Percentiles rank a stretch among this genome's conserved stretches.
Conservation (phyloP, 1,140 invertebrate genomes). For the Lucilia cuprina region DNA sequence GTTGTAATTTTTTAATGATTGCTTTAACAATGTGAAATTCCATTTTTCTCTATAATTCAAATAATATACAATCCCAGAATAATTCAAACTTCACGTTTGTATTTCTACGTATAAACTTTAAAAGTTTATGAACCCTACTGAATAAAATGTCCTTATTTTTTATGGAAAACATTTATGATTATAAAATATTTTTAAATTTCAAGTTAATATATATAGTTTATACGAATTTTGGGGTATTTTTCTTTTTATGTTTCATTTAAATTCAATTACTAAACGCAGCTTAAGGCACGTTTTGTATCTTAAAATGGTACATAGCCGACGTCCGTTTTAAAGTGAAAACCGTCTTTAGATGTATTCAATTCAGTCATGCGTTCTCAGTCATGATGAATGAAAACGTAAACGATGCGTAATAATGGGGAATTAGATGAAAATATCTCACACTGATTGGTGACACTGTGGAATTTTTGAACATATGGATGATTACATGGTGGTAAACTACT, state of each 20-base stretch:
- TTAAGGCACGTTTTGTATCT: slow-evolving; percentile 36
- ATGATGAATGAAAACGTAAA: not conserved
- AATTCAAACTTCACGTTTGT: no score
- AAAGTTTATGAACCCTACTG: no score
- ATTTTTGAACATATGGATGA: no score
- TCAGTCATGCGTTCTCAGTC: not conserved
- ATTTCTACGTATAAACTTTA: no score
- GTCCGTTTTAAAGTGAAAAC: not conserved
- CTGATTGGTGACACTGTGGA: not conserved
- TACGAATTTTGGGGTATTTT: not conserved
- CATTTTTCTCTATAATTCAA: no score
- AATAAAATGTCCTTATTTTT: no score
- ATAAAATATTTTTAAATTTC: not conserved
- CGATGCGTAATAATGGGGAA: slow-evolving; percentile 14
- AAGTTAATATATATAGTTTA: not conserved
- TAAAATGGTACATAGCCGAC: slow-evolving; percentile 37
- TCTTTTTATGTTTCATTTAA: not conserved
- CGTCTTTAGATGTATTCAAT: not conserved
- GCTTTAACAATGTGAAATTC: no score
- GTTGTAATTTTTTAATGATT: no score
- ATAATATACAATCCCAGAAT: no score
- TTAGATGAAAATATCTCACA: not conserved
- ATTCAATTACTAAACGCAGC: slow-evolving; percentile 44
- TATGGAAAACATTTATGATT: not conserved
- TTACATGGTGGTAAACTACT: no score